Percentiles rank a stretch among this genome's conserved stretches.
These are phyloP conservation scores for Riptortus pedestris DNA, from an alignment of 1,140 invertebrate species.

Conservation along the genomic window DNA sequence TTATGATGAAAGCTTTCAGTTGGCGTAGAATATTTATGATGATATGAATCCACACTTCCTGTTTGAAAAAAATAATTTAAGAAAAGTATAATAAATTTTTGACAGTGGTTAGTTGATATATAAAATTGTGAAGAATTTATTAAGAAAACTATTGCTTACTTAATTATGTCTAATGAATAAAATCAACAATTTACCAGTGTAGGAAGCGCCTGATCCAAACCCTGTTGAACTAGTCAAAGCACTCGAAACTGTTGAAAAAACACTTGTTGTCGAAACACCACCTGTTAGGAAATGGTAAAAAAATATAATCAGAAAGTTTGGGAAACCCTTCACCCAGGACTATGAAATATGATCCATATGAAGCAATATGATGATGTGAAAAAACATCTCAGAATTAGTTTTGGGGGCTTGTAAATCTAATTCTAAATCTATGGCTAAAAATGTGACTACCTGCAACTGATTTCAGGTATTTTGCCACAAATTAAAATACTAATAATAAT, in stretches of 20 bases:
- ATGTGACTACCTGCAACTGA: too few species aligned
- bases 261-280: slow-evolving; percentile 34
- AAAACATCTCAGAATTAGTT: too few species aligned
- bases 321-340: too few species aligned
- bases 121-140: neutral
- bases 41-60: slow-evolving; percentile 31
- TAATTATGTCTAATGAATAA: too few species aligned
- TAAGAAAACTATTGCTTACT: neutral
- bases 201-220: slow-evolving; percentile 49
- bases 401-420: too few species aligned
- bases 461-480: too few species aligned
- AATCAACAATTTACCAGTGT: slow-evolving; percentile 38
- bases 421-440: too few species aligned
- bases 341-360: neutral
- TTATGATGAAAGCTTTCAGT: slow-evolving; percentile 60
- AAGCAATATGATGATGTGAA: neutral
- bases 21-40: slow-evolving; percentile 36
- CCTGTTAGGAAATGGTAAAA: slow-evolving; percentile 26
- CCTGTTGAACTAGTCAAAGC: slow-evolving; percentile 37
- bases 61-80: neutral
- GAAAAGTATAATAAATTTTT: too few species aligned
- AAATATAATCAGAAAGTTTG: neutral
- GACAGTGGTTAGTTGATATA: too few species aligned
- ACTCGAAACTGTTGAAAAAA: slow-evolving; percentile 32
- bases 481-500: too few species aligned